Percentiles rank a stretch among this genome's conserved stretches.
phyloP scores from a whole-genome alignment of 2,113 vertebrate species.

The Nothobranchius furzeri region DNA sequence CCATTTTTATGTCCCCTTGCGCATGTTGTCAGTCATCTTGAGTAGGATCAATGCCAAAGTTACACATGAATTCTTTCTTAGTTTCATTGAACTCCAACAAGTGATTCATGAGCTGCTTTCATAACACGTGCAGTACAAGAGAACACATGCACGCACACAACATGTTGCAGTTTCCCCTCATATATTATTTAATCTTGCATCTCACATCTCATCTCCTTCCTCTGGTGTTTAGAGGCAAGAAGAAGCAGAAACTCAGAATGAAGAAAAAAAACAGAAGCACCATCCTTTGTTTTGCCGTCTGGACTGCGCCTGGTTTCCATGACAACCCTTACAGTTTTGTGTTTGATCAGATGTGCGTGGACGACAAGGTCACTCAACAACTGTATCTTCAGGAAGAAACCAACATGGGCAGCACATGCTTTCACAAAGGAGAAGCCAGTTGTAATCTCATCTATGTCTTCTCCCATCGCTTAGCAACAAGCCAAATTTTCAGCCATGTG shows the following conservation, averaged over 20 bases:
- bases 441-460: slow-evolving; percentile 47
- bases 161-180: too few species aligned
- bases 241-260: slow-evolving; percentile 5
- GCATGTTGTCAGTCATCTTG: too few species aligned
- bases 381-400: slow-evolving; percentile 36
- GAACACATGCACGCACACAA: too few species aligned
- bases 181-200: too few species aligned
- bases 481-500: slow-evolving; percentile 35
- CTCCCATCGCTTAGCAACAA: slow-evolving; percentile 68
- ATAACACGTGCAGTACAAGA: too few species aligned
- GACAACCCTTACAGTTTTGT: slow-evolving; percentile 44
- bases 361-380: slow-evolving; percentile 52
- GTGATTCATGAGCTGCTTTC: too few species aligned
- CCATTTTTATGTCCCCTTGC: too few species aligned
- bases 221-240: slow-evolving; percentile 9
- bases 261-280: background rate
- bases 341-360: slow-evolving; percentile 35
- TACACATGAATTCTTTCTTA: too few species aligned
- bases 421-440: slow-evolving; percentile 39
- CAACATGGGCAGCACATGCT: slow-evolving; percentile 38
- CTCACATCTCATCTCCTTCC: background rate
- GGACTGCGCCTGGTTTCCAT: slow-evolving; percentile 54
- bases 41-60: too few species aligned
- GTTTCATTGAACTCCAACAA: too few species aligned
- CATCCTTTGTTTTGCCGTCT: slow-evolving; percentile 48